Conservation (phyloP, 1,140 invertebrate species). For the Colletes latitarsis region DNA sequence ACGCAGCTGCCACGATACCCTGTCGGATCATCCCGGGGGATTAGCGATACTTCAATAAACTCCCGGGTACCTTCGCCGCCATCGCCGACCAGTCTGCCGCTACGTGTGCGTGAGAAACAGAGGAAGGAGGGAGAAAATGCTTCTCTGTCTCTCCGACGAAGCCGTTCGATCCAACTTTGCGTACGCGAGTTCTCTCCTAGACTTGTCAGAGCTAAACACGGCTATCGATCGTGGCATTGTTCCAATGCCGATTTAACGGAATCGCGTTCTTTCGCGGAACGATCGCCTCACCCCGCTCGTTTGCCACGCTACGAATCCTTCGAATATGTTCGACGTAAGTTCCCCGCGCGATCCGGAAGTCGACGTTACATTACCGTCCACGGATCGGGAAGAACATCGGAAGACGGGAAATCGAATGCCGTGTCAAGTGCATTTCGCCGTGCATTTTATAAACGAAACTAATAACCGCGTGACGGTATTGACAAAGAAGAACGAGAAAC, state of each 20-base stretch:
- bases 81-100: constrained; percentile 9
- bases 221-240: constrained; percentile 18
- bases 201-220: constrained; percentile 37
- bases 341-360: background rate
- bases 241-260: background rate
- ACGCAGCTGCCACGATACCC: constrained; percentile 70
- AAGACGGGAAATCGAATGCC: constrained; percentile 32
- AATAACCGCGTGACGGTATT: constrained; percentile 59
- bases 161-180: constrained; percentile 22
- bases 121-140: background rate
- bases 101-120: constrained; percentile 6
- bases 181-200: constrained; percentile 27
- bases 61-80: constrained; percentile 46
- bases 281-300: background rate
- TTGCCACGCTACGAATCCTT: background rate
- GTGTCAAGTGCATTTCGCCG: constrained; percentile 51
- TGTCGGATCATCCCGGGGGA: constrained; percentile 67
- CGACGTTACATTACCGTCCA: background rate
- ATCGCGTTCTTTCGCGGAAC: background rate
- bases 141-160: background rate
- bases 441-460: constrained; percentile 69
- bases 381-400: background rate
- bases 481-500: constrained; percentile 18
- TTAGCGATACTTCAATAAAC: constrained; percentile 74
- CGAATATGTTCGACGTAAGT: background rate